Percentiles rank a stretch among this genome's conserved stretches.
Conservation (phyloP, 2,113 vertebrate species). For the Nerophis lumbriciformis region DNA sequence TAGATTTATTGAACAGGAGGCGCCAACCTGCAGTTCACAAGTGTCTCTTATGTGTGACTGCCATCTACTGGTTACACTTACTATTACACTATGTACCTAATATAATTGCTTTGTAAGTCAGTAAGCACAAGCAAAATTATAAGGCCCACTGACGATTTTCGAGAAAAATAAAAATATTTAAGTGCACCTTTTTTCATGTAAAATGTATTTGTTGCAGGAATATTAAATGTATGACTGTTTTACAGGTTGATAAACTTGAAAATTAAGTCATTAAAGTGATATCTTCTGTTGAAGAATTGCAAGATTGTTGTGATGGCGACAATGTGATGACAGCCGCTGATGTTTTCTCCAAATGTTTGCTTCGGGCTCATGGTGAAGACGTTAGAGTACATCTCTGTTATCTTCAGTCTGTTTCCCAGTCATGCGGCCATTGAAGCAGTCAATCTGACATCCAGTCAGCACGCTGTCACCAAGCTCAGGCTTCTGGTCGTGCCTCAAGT, state of each 20-base stretch:
- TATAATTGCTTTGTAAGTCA: too few relatives aligned
- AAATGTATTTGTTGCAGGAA: too few relatives aligned
- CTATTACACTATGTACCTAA: too few relatives aligned
- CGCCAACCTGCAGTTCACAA: too few relatives aligned
- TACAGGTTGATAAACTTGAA: slow-evolving; percentile 11
- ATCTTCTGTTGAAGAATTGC: slow-evolving; percentile 3
- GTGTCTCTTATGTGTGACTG: too few relatives aligned
- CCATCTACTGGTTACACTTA: too few relatives aligned
- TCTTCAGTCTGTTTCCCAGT: slow-evolving; percentile 19
- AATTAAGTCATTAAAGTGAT: background rate
- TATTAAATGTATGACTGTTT: too few relatives aligned
- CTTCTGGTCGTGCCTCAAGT: slow-evolving; percentile 1
- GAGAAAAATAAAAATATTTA: too few relatives aligned
- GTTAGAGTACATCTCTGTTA: background rate
- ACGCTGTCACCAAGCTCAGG: background rate
- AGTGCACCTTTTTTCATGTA: too few relatives aligned
- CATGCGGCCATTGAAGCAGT: slow-evolving; percentile 11
- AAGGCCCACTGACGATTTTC: too few relatives aligned
- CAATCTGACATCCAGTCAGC: slow-evolving; percentile 8
- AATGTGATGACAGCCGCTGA: slow-evolving; percentile 18
- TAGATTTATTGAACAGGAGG: too few relatives aligned
- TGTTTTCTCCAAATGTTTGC: slow-evolving; percentile 20
- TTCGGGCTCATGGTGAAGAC: slow-evolving; percentile 14
- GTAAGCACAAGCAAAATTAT: too few relatives aligned
- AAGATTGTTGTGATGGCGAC: slow-evolving; percentile 13